phyloP scores from a whole-genome alignment of 2,797 vertebrate genomes.

The Sebastes kiyomatsui region DNA sequence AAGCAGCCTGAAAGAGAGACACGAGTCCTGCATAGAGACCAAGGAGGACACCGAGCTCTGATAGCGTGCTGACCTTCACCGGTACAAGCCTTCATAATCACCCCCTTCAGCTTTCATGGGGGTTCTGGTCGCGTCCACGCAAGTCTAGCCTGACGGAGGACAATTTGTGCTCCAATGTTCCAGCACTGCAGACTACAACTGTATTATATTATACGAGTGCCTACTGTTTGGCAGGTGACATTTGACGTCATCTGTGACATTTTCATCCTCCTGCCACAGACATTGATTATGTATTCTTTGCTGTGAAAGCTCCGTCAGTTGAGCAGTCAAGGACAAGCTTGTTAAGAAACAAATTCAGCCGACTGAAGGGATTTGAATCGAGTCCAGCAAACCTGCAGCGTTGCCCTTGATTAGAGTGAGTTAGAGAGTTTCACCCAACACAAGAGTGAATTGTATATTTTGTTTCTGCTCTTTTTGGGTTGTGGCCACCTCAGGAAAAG shows the following conservation, averaged over 20 bases:
- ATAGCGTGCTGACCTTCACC: constrained; percentile 24
- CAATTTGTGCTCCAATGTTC: constrained; percentile 23
- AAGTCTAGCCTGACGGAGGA: constrained; percentile 21
- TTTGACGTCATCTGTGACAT: constrained; percentile 42
- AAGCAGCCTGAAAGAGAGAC: constrained; percentile 83
- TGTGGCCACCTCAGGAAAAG: constrained; percentile 1
- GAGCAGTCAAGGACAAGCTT: constrained; percentile 21
- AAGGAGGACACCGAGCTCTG: constrained; percentile 86
- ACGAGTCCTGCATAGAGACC: constrained; percentile 78
- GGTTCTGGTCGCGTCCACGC: background rate
- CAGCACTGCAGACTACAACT: constrained; percentile 34
- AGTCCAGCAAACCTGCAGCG: background rate
- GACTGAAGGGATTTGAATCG: constrained; percentile 1
- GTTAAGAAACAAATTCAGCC: background rate
- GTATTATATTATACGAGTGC: constrained; percentile 64
- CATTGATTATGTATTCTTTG: constrained; percentile 12
- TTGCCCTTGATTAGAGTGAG: background rate
- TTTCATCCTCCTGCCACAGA: constrained; percentile 38
- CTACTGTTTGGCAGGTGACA: constrained; percentile 50
- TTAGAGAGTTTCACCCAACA: background rate
- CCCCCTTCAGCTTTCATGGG: background rate
- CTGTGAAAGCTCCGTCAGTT: constrained; percentile 22
- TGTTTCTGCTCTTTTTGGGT: background rate
- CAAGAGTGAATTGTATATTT: background rate
- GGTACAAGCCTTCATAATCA: background rate